Percentiles rank a stretch among this genome's conserved stretches.
Evolutionary conservation across 2,797 vertebrate species (phyloP).

Genomic region (Enoplosus armatus): DNA sequence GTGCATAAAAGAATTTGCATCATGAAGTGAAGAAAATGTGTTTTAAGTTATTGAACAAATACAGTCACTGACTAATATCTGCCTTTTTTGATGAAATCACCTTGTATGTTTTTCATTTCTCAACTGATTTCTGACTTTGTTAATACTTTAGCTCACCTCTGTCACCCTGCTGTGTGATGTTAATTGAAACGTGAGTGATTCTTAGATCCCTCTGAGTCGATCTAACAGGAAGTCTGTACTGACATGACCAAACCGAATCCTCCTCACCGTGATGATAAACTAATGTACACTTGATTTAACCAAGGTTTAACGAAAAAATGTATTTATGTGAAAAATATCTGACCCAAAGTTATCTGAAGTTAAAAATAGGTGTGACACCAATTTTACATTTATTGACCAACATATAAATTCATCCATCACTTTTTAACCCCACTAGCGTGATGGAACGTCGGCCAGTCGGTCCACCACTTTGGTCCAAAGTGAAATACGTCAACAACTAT

Average conservation of each 20-base stretch:
- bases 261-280: background rate
- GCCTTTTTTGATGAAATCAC: background rate
- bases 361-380: background rate
- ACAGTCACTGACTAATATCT: background rate
- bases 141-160: background rate
- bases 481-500: background rate
- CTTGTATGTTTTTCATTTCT: background rate
- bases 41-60: background rate
- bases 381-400: background rate
- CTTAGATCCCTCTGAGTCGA: background rate
- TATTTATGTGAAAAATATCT: background rate
- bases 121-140: background rate
- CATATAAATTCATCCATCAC: background rate
- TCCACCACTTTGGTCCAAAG: too few species aligned
- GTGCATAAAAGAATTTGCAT: background rate
- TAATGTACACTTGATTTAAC: too few species aligned
- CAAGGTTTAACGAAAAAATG: too few species aligned
- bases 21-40: background rate
- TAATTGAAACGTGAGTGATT: background rate
- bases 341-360: background rate
- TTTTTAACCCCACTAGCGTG: background rate
- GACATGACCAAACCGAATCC: too few species aligned
- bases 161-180: background rate
- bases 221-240: background rate
- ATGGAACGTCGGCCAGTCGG: too few species aligned